Evolutionary conservation across 2,888 invertebrate species (phyloP).

Genomic region (Pyralis farinalis): DNA sequence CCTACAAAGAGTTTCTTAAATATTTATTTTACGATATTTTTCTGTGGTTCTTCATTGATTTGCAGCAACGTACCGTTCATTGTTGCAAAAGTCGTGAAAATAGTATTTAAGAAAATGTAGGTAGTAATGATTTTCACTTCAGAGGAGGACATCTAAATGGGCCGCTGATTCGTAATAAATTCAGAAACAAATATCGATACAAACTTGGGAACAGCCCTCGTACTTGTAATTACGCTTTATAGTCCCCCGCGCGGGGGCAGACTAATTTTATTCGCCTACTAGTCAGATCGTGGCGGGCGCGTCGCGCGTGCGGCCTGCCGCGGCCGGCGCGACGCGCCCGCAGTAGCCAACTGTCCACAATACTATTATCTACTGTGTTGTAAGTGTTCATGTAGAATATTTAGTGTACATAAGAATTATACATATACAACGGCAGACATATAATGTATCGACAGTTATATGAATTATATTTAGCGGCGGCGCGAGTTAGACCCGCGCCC

Average conservation of each 20-base stretch:
- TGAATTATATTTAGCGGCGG: conserved; percentile 31
- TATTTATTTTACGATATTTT: no score
- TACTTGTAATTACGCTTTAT: conserved; percentile 63
- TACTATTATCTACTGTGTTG: conserved; percentile 71
- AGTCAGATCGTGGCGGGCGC: conserved; percentile 66
- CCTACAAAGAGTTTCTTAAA: no score
- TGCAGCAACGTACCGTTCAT: no score
- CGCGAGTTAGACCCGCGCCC: conserved; percentile 30
- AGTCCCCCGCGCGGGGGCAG: conserved; percentile 51
- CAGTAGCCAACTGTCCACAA: conserved; percentile 68
- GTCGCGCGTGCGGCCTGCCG: conserved; percentile 39
- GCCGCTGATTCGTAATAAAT: conserved; percentile 3
- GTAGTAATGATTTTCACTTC: no score
- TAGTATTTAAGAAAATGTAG: no score
- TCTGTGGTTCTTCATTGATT: no score
- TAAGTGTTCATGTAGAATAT: conserved; percentile 74
- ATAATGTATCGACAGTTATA: conserved; percentile 45
- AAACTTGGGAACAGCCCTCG: background rate
- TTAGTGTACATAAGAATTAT: conserved; percentile 72
- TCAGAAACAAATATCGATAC: background rate
- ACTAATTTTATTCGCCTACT: conserved; percentile 69
- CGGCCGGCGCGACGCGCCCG: conserved; percentile 46
- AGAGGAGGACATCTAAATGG: no score
- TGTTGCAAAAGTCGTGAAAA: no score
- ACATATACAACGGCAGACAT: conserved; percentile 61